Conservation (phyloP, 2,888 invertebrate species). For the Microplitis manilae region DNA sequence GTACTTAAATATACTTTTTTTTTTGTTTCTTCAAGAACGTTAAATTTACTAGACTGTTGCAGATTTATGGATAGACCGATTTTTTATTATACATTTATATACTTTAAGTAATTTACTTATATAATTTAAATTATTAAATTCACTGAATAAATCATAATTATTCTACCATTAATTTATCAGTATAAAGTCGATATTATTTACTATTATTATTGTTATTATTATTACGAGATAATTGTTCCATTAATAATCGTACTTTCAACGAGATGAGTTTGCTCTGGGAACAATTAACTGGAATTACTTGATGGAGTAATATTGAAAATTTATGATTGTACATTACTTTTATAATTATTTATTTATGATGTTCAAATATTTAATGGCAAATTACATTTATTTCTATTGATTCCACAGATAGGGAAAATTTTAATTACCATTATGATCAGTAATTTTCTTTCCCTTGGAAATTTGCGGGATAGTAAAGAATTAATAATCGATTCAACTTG, state of each 20-base stretch:
- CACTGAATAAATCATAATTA: too few species aligned
- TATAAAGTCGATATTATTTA: too few species aligned
- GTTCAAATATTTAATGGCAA: too few species aligned
- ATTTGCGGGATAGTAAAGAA: too few species aligned
- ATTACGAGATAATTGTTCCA: not conserved
- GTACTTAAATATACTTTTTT: not conserved
- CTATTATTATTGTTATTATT: not conserved
- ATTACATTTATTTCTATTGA: too few species aligned
- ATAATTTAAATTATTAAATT: too few species aligned
- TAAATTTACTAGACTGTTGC: not conserved
- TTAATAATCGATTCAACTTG: too few species aligned
- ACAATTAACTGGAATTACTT: not conserved
- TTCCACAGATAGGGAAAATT: too few species aligned
- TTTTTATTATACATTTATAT: not conserved
- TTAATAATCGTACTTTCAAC: not conserved
- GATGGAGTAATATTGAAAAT: constrained; percentile 1
- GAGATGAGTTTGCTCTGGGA: constrained; percentile 1
- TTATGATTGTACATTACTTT: not conserved
- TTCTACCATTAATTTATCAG: too few species aligned
- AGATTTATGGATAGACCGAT: not conserved
- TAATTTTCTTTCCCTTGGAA: too few species aligned
- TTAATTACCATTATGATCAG: too few species aligned
- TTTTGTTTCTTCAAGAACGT: not conserved
- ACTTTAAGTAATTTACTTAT: not conserved
- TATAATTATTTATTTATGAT: not conserved